Evolutionary conservation across 2,797 vertebrate species (phyloP).

Genomic region (Coluber constrictor): DNA sequence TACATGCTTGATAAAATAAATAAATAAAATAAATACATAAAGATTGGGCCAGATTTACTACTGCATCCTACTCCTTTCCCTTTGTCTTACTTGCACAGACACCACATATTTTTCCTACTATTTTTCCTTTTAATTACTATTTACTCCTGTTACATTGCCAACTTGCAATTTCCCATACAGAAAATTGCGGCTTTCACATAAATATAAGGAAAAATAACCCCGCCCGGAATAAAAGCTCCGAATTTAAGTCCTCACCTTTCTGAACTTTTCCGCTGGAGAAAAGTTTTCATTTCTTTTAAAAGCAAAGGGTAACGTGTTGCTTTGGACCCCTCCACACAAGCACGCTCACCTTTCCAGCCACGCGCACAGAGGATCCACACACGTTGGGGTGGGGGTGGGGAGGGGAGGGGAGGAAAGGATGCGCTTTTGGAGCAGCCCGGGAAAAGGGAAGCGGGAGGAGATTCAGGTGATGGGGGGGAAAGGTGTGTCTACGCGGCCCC

Average conservation of each 20-base stretch:
- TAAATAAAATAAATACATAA: too few species aligned
- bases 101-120: background rate
- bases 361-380: background rate
- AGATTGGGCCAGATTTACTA: background rate
- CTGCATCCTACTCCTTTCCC: background rate
- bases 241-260: background rate
- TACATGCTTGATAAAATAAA: too few species aligned
- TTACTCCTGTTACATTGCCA: background rate
- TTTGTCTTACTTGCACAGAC: background rate
- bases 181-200: background rate
- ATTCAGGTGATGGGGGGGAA: background rate
- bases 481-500: background rate
- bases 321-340: too few species aligned
- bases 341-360: background rate
- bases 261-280: background rate
- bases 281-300: background rate
- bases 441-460: background rate
- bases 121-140: background rate
- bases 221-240: background rate
- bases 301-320: background rate
- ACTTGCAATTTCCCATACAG: background rate
- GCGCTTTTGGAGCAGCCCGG: background rate
- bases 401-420: rapidly evolving
- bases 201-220: background rate
- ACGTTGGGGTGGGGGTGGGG: rapidly evolving